Evolutionary conservation across 2,113 vertebrate genomes (phyloP).

Genomic region (Carlito syrichta): DNA sequence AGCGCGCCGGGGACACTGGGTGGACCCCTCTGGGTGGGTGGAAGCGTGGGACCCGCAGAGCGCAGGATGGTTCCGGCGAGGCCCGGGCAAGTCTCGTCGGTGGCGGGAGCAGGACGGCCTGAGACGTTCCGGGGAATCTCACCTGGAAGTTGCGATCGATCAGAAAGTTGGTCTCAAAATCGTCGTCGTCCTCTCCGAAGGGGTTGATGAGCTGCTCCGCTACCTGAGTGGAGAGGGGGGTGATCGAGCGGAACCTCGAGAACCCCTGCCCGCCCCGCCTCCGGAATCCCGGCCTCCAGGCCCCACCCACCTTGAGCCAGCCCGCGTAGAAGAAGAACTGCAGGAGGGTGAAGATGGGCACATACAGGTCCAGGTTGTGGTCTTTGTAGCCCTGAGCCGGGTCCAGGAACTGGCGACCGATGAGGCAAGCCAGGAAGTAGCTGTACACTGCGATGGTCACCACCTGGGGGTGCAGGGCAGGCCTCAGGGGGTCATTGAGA

Average conservation of each 20-base stretch:
- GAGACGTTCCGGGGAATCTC: background rate
- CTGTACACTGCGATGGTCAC: slow-evolving; percentile 96
- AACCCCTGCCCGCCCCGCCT: rapidly evolving
- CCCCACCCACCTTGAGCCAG: slow-evolving; percentile 91
- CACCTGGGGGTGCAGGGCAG: slow-evolving; percentile 80
- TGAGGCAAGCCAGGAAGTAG: slow-evolving; percentile 94
- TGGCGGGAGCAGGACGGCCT: background rate
- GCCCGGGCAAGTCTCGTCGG: background rate
- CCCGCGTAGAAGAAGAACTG: slow-evolving; percentile 97
- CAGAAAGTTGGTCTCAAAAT: slow-evolving; percentile 94
- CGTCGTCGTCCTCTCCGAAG: slow-evolving; percentile 95
- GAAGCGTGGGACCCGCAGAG: background rate
- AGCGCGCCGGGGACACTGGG: rapidly evolving
- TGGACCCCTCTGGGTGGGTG: background rate
- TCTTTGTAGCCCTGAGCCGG: slow-evolving; percentile 89
- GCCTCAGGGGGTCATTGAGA: background rate
- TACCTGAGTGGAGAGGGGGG: slow-evolving; percentile 79
- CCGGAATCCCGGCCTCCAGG: rapidly evolving
- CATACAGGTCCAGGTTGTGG: slow-evolving; percentile 91
- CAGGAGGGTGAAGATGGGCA: slow-evolving; percentile 94
- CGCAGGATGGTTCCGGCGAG: background rate
- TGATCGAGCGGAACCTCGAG: background rate
- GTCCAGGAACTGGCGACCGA: slow-evolving; percentile 95
- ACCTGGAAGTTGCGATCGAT: slow-evolving; percentile 97
- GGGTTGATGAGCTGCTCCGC: slow-evolving; percentile 95